Conservation (phyloP, 2,113 vertebrate species). For the Mirounga angustirostris region DNA sequence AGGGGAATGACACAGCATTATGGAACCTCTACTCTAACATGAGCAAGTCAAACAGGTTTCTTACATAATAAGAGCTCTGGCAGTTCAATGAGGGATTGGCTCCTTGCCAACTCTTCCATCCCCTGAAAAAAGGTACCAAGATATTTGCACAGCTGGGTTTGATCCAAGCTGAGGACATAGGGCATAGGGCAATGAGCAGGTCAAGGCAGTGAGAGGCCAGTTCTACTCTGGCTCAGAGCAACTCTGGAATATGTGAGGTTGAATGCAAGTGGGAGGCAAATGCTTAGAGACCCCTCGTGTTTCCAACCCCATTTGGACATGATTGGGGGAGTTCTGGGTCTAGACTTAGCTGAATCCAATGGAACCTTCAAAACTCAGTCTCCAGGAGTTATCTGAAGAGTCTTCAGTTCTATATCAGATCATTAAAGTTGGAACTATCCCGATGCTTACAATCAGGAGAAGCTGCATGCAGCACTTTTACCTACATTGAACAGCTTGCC, state of each 20-base stretch:
- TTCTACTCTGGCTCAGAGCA: neutral
- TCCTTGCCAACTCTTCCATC: neutral
- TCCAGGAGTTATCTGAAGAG: neutral
- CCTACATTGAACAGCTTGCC: neutral
- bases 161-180: neutral
- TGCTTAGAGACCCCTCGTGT: neutral
- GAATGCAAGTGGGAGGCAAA: neutral
- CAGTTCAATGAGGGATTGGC: slow-evolving; percentile 34
- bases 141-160: neutral
- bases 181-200: neutral
- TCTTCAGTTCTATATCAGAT: neutral
- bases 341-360: neutral
- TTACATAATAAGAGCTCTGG: slow-evolving; percentile 71
- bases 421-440: neutral
- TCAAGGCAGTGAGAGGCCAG: neutral
- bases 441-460: neutral
- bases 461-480: neutral
- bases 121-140: neutral
- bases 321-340: neutral
- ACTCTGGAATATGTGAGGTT: neutral
- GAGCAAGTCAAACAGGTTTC: slow-evolving; percentile 72
- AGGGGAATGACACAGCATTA: slow-evolving; percentile 71
- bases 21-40: slow-evolving; percentile 62
- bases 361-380: neutral
- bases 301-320: neutral